These are phyloP conservation scores for Drosophila pruinosa DNA, from an alignment of 1,140 invertebrate genomes.

Conservation along the genomic window DNA sequence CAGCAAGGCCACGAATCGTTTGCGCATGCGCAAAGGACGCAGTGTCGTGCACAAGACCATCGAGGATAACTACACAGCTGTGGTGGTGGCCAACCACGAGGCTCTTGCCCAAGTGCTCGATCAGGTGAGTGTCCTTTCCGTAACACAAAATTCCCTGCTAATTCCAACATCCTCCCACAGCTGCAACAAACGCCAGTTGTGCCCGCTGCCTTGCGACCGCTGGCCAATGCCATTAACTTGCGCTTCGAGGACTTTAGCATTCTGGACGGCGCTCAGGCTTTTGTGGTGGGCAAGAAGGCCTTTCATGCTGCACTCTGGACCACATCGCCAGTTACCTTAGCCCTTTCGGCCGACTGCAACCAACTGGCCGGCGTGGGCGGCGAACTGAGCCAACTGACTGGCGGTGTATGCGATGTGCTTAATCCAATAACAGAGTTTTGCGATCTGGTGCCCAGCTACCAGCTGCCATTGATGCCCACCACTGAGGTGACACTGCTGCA, in stretches of 20 bases:
- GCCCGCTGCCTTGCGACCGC: constrained; percentile 86
- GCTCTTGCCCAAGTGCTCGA: constrained; percentile 92
- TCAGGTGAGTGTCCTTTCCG: constrained; percentile 85
- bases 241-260: constrained; percentile 88
- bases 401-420: constrained; percentile 83
- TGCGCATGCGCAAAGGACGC: constrained; percentile 89
- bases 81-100: constrained; percentile 94
- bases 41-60: constrained; percentile 91
- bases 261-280: constrained; percentile 83
- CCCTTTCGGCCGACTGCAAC: constrained; percentile 86
- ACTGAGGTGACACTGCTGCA: constrained; percentile 84
- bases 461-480: constrained; percentile 83
- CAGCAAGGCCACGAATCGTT: constrained; percentile 84
- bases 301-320: constrained; percentile 90
- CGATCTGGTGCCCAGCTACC: constrained; percentile 88
- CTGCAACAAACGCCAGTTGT: constrained; percentile 87
- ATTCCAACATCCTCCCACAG: constrained; percentile 82
- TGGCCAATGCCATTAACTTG: constrained; percentile 88
- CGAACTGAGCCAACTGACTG: constrained; percentile 82
- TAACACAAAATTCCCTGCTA: neutral
- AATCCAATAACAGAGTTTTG: constrained; percentile 90
- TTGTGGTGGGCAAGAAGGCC: constrained; percentile 87
- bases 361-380: constrained; percentile 83
- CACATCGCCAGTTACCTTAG: constrained; percentile 87
- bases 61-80: constrained; percentile 94